Base-by-base conservation (phyloP, 1,140 invertebrate species). In the Meloidogyne exigua region DNA sequence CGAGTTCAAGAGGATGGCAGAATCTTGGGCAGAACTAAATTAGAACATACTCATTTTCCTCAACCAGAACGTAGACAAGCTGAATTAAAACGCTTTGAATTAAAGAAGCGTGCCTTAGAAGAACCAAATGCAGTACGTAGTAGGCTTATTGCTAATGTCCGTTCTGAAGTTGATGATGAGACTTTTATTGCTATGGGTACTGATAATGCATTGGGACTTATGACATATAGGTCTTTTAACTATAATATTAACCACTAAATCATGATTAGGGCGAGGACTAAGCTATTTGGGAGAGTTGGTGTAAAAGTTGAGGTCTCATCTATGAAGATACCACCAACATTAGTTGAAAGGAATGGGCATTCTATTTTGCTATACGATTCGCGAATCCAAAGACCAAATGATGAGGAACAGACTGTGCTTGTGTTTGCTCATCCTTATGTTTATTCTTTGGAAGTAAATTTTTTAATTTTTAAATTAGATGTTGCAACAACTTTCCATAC, bases 381-480 rank as follows among this genome's bases (percentile, higher is more conserved):
- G 15, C 18, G 66, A 18, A 32, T 67, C 1, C 28, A 32, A 21
- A n/a, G 66, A 32, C 66, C 66, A 21, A 23, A 67, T 42, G 66
- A 67, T 42, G 21, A 32, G 1, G 15, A 32, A 9, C 28, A 67
- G 66, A 42, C 36, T 32, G 66, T 67, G 66, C 66, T 67, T 18
- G 66, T 67, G n/a, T 67, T 67, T 67, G 66, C 66, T 9, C 66
- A 67, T 42, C 66, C 66, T 7, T 42, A 25, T 32, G 66, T 67
- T 42, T 42, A n/a, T 67, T 23, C 25, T 7, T 65, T 65, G 4
- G 4, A n/a, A n/a, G 3, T 25, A 21, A 67, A 18, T 23, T 18
- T 18, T 21, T 7, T 2, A 67, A 67, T 7, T 32, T 67, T 67
- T 67, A 4, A 32, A 21, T 21, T 23, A 67, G 66, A 32, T 67